A percentile compares a stretch with the other conserved stretches of the same genome.
These are phyloP conservation scores for roundworm (Caenorhabditis elegans) DNA, from an alignment of 1,140 invertebrate species.

Conservation along the genomic window WBcel235 BX284602.5:8168501-8169000, in stretches of 20 bases:
- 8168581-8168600: too few species aligned
- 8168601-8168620: too few species aligned
- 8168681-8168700: background rate
- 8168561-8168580: too few species aligned
- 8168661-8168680: too few species aligned
- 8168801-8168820: conserved; percentile 11
- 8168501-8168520: background rate
- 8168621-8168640: too few species aligned
- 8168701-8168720: background rate
- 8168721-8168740: conserved; percentile 3
- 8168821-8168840: background rate
- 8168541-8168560: background rate
- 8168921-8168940: background rate
- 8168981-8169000: background rate
- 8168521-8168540: background rate
- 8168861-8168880: background rate
- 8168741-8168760: conserved; percentile 1
- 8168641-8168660: too few species aligned
- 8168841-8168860: background rate
- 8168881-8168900: background rate
- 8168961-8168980: background rate
- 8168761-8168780: conserved; percentile 9
- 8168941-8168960: background rate
- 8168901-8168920: conserved; percentile 14
- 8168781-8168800: background rate